Evolutionary conservation across 2,797 vertebrate genomes (phyloP).

Genomic region (Sphaeramia orbicularis): DNA sequence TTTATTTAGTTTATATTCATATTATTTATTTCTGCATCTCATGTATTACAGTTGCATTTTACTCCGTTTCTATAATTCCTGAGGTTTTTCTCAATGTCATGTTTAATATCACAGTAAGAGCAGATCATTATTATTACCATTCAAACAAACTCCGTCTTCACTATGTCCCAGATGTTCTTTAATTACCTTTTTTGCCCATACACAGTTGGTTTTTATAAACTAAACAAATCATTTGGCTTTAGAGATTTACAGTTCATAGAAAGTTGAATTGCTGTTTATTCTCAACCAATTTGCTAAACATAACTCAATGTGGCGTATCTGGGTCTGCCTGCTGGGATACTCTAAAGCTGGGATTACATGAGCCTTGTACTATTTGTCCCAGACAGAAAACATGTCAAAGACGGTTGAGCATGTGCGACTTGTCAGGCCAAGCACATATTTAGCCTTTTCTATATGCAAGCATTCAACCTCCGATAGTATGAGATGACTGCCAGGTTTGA

Average conservation of each 20-base stretch:
- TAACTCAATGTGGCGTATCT: slow-evolving; percentile 69
- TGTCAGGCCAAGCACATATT: slow-evolving; percentile 65
- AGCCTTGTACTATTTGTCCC: slow-evolving; percentile 60
- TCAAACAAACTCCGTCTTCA: slow-evolving; percentile 16
- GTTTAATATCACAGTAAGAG: slow-evolving; percentile 30
- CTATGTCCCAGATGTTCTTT: slow-evolving; percentile 32
- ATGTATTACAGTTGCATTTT: slow-evolving; percentile 9
- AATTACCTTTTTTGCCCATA: slow-evolving; percentile 47
- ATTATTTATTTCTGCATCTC: slow-evolving; percentile 13
- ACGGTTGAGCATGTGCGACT: slow-evolving; percentile 58
- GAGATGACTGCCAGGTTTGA: slow-evolving; percentile 56
- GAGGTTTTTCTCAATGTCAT: slow-evolving; percentile 48
- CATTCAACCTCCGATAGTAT: slow-evolving; percentile 13
- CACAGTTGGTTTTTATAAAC: slow-evolving; percentile 46
- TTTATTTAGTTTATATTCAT: slow-evolving; percentile 15
- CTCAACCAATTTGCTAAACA: slow-evolving; percentile 64
- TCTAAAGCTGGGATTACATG: slow-evolving; percentile 64
- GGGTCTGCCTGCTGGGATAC: slow-evolving; percentile 67
- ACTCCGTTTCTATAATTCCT: slow-evolving; percentile 15
- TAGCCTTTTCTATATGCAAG: slow-evolving; percentile 45
- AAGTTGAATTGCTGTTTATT: slow-evolving; percentile 75
- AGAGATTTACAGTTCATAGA: slow-evolving; percentile 64
- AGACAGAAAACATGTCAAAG: slow-evolving; percentile 58
- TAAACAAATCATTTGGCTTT: slow-evolving; percentile 60
- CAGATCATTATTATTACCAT: slow-evolving; percentile 40